phyloP scores from a whole-genome alignment of 2,113 vertebrate species.

The Malaclemys terrapin region DNA sequence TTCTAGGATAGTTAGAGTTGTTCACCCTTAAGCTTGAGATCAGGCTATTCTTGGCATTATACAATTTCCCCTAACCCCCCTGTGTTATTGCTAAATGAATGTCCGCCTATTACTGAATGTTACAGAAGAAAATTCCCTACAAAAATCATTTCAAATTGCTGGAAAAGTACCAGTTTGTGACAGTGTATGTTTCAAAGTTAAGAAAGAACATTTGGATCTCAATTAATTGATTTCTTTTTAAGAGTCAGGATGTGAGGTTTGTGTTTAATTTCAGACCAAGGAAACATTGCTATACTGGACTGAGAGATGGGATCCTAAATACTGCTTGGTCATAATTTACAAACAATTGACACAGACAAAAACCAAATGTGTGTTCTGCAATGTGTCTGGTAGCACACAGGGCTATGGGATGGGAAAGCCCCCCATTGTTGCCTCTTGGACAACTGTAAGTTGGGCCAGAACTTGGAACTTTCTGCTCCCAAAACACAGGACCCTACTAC shows the following conservation, averaged over 20 bases:
- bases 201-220: slow-evolving; percentile 29
- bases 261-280: slow-evolving; percentile 20
- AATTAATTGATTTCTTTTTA: not conserved
- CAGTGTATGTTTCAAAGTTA: not conserved
- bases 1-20: not conserved
- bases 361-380: not conserved
- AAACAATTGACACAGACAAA: not conserved
- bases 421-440: fast-evolving
- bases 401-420: not conserved
- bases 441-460: not conserved
- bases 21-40: not conserved
- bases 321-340: not conserved
- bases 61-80: not conserved
- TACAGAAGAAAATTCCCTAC: not conserved
- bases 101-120: not conserved
- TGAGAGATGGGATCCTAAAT: not conserved
- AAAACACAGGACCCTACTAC: not conserved
- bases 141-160: not conserved
- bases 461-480: not conserved
- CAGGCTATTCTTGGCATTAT: not conserved
- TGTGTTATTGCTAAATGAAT: not conserved
- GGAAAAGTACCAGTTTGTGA: not conserved
- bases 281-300: not conserved
- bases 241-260: slow-evolving; percentile 3
- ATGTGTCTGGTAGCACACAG: not conserved